These are phyloP conservation scores for Unio delphinus DNA, from an alignment of 2,888 invertebrate genomes.

Conservation along the genomic window DNA sequence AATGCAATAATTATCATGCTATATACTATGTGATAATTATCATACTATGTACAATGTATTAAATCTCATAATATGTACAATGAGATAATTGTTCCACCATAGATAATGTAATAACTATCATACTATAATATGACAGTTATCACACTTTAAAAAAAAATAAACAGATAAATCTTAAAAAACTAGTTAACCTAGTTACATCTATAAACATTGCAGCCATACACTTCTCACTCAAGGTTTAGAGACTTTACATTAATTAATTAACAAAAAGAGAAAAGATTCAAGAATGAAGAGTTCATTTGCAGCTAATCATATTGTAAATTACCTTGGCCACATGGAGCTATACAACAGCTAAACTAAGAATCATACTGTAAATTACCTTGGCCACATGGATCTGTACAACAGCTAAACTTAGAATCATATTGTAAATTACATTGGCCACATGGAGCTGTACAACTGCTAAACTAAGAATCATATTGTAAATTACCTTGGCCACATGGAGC, in stretches of 20 bases:
- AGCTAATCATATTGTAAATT: not conserved
- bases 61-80: too few species aligned
- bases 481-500: slow-evolving; percentile 78
- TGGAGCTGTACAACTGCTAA: slow-evolving; percentile 79
- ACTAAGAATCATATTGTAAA: not conserved
- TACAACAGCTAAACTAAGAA: slow-evolving; percentile 74
- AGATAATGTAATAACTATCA: too few species aligned
- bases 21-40: too few species aligned
- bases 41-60: too few species aligned
- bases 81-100: too few species aligned
- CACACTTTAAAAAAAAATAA: too few species aligned
- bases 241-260: not conserved
- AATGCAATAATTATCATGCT: too few species aligned
- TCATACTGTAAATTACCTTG: slow-evolving; percentile 48
- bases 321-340: slow-evolving; percentile 80
- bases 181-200: too few species aligned
- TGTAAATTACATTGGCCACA: slow-evolving; percentile 74
- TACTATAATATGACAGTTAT: too few species aligned
- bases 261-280: not conserved
- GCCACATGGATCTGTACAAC: slow-evolving; percentile 83
- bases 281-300: slow-evolving; percentile 21
- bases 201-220: too few species aligned
- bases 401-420: slow-evolving; percentile 30
- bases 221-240: too few species aligned
- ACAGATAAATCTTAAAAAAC: too few species aligned